Evolutionary conservation across 2,797 vertebrate species (phyloP).

Genomic region (Chelmon rostratus): DNA sequence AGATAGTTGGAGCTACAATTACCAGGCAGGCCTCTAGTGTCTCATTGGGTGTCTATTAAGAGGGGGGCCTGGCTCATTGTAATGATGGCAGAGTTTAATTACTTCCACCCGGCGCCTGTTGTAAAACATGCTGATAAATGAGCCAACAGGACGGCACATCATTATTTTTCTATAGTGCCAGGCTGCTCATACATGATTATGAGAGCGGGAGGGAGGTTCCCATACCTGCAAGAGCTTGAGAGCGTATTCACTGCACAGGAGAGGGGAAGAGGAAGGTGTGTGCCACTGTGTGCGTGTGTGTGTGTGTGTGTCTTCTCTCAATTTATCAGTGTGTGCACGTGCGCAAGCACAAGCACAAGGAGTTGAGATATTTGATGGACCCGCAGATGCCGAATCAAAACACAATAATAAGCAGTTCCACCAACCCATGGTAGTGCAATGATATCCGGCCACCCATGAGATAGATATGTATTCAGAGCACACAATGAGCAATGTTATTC

Average conservation of each 20-base stretch:
- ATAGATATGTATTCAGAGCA: constrained; percentile 53
- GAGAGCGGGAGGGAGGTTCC: constrained; percentile 85
- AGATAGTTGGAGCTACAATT: constrained; percentile 91
- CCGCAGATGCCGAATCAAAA: constrained; percentile 57
- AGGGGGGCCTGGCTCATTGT: constrained; percentile 96
- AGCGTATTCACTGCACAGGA: constrained; percentile 35
- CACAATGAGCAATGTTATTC: constrained; percentile 42
- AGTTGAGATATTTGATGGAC: constrained; percentile 53
- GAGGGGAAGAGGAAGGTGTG: constrained; percentile 39
- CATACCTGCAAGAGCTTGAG: constrained; percentile 78
- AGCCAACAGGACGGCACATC: constrained; percentile 96
- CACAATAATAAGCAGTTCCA: constrained; percentile 52
- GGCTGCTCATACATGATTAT: constrained; percentile 95
- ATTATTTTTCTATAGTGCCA: constrained; percentile 94
- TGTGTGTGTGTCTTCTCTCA: constrained; percentile 9
- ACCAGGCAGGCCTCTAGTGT: constrained; percentile 95
- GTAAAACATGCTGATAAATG: constrained; percentile 99
- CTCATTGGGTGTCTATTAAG: constrained; percentile 99
- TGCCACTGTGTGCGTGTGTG: constrained; percentile 25
- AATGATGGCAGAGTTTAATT: constrained; percentile 99
- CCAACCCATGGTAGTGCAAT: constrained; percentile 27
- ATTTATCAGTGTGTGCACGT: constrained; percentile 18
- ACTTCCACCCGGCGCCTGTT: constrained; percentile 96
- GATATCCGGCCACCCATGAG: constrained; percentile 62
- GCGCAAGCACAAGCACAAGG: constrained; percentile 7